A percentile compares a stretch with the other conserved stretches of the same genome.
These are phyloP conservation scores for Melanocharis versteri DNA, from an alignment of 2,113 vertebrate genomes.

Conservation along the genomic window DNA sequence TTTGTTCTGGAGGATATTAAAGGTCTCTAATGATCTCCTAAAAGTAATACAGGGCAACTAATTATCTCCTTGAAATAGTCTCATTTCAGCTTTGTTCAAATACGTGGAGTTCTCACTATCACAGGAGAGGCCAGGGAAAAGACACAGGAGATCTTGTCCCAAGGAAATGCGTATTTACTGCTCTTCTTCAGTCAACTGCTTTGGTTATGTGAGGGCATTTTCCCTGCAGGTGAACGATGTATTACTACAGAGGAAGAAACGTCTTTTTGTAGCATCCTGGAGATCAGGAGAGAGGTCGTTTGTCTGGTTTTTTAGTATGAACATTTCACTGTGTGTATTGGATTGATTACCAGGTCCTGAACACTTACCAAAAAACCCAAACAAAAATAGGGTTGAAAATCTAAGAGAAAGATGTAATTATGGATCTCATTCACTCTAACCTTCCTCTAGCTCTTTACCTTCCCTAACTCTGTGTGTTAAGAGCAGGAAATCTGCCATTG, in stretches of 20 bases:
- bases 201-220: neutral
- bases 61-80: constrained; percentile 35
- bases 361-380: neutral
- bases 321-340: fast-evolving
- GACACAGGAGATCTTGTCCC: neutral
- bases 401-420: fast-evolving
- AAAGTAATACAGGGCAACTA: constrained; percentile 32
- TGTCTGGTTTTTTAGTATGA: neutral
- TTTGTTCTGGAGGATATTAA: constrained; percentile 21
- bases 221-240: neutral
- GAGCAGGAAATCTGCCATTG: neutral
- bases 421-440: neutral
- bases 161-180: neutral
- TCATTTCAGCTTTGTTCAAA: neutral
- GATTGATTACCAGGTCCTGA: neutral
- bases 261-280: neutral
- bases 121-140: neutral
- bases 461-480: neutral
- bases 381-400: neutral
- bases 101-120: neutral
- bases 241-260: neutral
- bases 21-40: constrained; percentile 29
- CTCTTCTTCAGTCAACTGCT: neutral
- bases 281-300: neutral
- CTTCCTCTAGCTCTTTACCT: neutral